Evolutionary conservation across 2,888 invertebrate genomes (phyloP).

Genomic region (Anthrax anthrax): DNA sequence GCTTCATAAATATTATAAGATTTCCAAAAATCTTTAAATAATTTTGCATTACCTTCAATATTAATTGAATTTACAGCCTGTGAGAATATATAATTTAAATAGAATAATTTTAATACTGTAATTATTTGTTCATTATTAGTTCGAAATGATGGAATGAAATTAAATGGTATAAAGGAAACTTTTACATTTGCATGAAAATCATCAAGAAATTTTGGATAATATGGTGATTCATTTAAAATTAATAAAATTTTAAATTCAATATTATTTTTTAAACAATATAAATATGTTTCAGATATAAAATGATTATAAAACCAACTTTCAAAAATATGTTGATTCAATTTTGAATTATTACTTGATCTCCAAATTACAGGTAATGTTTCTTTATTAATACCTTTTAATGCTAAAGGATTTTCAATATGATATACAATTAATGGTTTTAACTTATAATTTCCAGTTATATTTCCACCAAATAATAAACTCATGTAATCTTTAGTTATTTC

Average conservation of each 20-base stretch:
- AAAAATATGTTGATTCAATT: slow-evolving; percentile 11
- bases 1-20: not conserved
- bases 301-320: slow-evolving; percentile 12
- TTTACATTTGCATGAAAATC: not conserved
- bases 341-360: slow-evolving; percentile 18
- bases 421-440: slow-evolving; percentile 22
- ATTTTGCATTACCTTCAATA: not conserved
- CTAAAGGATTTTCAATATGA: slow-evolving; percentile 19
- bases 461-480: slow-evolving; percentile 18
- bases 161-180: not conserved
- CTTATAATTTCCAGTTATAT: slow-evolving; percentile 19
- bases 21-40: not conserved
- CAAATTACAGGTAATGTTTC: slow-evolving; percentile 17
- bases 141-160: not conserved
- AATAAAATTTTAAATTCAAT: not conserved
- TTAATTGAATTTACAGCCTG: not conserved
- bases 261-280: not conserved
- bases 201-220: slow-evolving; percentile 1
- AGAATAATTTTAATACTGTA: not conserved
- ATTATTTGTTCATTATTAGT: not conserved
- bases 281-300: slow-evolving; percentile 1
- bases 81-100: not conserved
- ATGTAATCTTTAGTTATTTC: not conserved
- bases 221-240: slow-evolving; percentile 1
- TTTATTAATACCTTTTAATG: slow-evolving; percentile 17